These are phyloP conservation scores for Sylvilagus bachmani DNA, from an alignment of 2,113 vertebrate species.

Conservation along the genomic window DNA sequence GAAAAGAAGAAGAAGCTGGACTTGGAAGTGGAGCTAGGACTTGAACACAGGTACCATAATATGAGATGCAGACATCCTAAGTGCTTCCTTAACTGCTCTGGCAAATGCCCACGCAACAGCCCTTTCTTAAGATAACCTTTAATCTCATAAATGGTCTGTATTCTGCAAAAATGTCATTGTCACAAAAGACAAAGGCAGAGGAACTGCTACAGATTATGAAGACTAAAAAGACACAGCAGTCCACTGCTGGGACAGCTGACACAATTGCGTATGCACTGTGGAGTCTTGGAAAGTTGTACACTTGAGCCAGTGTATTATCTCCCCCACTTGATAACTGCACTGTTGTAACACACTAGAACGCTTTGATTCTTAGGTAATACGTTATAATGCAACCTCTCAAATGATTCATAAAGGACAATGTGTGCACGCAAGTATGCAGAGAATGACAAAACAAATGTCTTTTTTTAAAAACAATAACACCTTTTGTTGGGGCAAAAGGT, in stretches of 20 bases:
- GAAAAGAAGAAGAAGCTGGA: too few relatives aligned
- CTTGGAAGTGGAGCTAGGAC: too few relatives aligned
- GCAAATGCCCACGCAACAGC: background rate
- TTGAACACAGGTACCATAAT: too few relatives aligned
- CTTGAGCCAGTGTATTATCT: background rate
- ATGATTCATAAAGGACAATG: background rate
- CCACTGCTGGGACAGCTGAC: background rate
- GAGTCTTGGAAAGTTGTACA: too few relatives aligned
- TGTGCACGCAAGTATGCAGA: background rate
- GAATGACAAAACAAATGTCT: background rate
- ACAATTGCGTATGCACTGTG: too few relatives aligned
- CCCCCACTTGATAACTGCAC: fast-evolving
- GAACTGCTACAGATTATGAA: background rate
- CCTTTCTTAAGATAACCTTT: background rate
- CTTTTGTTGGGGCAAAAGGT: background rate
- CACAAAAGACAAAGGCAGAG: background rate
- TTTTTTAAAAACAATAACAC: background rate
- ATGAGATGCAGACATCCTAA: too few relatives aligned
- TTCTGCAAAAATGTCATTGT: background rate
- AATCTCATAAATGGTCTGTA: slow-evolving; percentile 23
- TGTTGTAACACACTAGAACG: background rate
- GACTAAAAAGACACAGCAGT: background rate
- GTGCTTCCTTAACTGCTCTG: too few relatives aligned
- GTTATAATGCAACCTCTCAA: background rate
- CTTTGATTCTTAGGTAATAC: background rate